Percentiles rank a stretch among this genome's conserved stretches.
Conservation (phyloP, 2,113 vertebrate genomes). For the Ageneiosus marmoratus region DNA sequence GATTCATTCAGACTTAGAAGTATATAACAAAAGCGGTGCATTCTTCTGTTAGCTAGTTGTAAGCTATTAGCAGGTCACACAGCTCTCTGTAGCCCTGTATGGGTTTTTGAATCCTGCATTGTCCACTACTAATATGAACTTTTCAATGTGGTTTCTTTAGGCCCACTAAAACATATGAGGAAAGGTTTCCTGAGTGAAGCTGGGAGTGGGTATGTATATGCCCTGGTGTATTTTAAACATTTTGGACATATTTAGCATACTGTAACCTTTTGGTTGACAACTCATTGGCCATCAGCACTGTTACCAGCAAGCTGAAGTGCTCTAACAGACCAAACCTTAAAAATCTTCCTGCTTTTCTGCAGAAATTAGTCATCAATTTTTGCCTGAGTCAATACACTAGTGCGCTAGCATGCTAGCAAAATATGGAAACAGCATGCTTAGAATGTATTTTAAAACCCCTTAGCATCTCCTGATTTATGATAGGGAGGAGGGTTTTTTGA, state of each 20-base stretch:
- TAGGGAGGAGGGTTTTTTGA: not conserved
- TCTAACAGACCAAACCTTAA: not conserved
- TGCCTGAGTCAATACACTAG: not conserved
- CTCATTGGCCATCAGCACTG: not conserved
- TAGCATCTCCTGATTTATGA: not conserved
- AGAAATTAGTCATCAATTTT: not conserved
- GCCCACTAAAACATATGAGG: not conserved
- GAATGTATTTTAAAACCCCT: not conserved
- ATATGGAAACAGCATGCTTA: not conserved
- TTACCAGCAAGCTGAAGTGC: not conserved
- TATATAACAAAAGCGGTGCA: not conserved
- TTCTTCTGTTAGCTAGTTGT: not conserved
- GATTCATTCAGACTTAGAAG: not conserved
- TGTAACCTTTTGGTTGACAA: not conserved
- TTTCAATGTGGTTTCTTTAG: not conserved
- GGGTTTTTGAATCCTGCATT: not conserved
- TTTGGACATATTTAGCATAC: not conserved
- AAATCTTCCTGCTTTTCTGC: not conserved
- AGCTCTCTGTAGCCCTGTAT: not conserved
- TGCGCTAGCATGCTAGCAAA: not conserved
- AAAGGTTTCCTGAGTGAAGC: not conserved
- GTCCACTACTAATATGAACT: not conserved
- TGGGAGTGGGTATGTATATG: not conserved
- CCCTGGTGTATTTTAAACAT: not conserved
- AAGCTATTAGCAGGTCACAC: not conserved